phyloP scores from a whole-genome alignment of 1,140 invertebrate species.

The Lasioglossum baleicum region DNA sequence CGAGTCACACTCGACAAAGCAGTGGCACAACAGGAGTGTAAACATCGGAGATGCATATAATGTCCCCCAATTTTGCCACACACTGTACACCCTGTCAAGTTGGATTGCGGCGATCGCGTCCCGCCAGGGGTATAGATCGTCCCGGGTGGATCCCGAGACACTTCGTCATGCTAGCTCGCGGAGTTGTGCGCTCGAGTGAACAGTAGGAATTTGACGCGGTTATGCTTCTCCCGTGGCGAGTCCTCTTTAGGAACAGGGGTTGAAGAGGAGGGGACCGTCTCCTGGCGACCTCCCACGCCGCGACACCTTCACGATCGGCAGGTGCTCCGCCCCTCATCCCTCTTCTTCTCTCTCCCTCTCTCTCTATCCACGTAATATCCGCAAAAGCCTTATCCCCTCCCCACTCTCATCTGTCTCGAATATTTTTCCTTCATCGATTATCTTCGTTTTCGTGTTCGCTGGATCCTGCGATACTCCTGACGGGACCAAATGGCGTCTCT shows the following conservation, averaged over 20 bases:
- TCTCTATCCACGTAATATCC: too few relatives aligned
- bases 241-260: background rate
- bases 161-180: conserved; percentile 1
- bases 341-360: conserved; percentile 23
- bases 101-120: background rate
- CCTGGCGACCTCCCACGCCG: conserved; percentile 38
- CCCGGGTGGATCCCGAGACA: background rate
- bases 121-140: background rate
- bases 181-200: conserved; percentile 45
- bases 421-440: too few relatives aligned
- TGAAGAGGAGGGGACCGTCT: background rate
- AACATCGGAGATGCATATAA: too few relatives aligned
- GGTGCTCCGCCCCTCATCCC: conserved; percentile 43
- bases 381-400: too few relatives aligned
- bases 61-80: too few relatives aligned
- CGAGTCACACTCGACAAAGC: too few relatives aligned
- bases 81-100: too few relatives aligned
- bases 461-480: too few relatives aligned
- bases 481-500: too few relatives aligned
- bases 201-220: conserved; percentile 59
- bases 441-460: too few relatives aligned
- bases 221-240: conserved; percentile 49
- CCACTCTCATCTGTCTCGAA: too few relatives aligned
- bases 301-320: conserved; percentile 42
- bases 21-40: too few relatives aligned